These are phyloP conservation scores for Endotricha flammealis DNA, from an alignment of 2,888 invertebrate genomes.

Conservation along the genomic window DNA sequence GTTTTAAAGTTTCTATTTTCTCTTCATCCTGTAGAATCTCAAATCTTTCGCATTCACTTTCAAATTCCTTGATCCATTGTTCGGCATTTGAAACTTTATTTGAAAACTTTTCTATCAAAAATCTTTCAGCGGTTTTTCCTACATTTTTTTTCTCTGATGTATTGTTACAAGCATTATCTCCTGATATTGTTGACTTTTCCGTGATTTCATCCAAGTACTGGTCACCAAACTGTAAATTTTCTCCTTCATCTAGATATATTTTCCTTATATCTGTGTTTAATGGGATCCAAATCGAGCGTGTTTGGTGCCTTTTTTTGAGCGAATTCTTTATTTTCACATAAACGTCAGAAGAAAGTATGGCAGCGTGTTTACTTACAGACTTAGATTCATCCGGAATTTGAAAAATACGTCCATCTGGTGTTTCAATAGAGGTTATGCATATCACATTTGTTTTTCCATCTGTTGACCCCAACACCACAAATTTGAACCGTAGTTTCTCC, in stretches of 20 bases:
- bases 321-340: conserved; percentile 3
- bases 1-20: conserved; percentile 26
- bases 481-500: conserved; percentile 14
- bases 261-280: background rate
- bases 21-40: conserved; percentile 20
- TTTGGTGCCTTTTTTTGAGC: conserved; percentile 10
- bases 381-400: conserved; percentile 19
- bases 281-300: conserved; percentile 3
- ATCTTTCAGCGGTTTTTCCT: conserved; percentile 23
- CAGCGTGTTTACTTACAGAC: conserved; percentile 12
- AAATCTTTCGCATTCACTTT: conserved; percentile 27
- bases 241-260: conserved; percentile 17
- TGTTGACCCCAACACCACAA: conserved; percentile 13
- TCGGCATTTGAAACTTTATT: conserved; percentile 22
- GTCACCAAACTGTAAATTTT: conserved; percentile 13
- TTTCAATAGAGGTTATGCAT: conserved; percentile 23
- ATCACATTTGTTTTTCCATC: conserved; percentile 23
- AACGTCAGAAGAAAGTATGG: background rate
- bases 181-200: conserved; percentile 15
- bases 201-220: conserved; percentile 20
- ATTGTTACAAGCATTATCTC: conserved; percentile 17
- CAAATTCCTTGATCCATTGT: conserved; percentile 29
- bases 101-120: conserved; percentile 29
- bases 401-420: conserved; percentile 15
- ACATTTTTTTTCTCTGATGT: conserved; percentile 18